Percentiles rank a stretch among this genome's conserved stretches.
Evolutionary conservation across 2,113 vertebrate species (phyloP).

Genomic region (Nannobrachium achirus): DNA sequence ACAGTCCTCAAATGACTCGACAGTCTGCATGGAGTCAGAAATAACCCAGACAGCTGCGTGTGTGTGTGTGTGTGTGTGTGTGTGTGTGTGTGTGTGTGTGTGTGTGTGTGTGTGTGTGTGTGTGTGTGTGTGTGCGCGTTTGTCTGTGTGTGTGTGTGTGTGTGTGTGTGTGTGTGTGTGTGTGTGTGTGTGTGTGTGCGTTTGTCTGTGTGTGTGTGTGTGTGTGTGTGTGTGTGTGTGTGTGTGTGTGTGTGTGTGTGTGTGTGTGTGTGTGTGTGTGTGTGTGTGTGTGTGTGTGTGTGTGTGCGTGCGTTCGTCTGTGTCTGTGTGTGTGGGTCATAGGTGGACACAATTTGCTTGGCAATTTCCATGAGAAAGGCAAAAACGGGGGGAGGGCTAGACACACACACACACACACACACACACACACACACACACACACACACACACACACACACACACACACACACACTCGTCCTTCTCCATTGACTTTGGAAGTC

Average conservation of each 20-base stretch:
- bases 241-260: neutral
- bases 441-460: slow-evolving; percentile 33
- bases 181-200: slow-evolving; percentile 45
- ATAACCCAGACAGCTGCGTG: slow-evolving; percentile 66
- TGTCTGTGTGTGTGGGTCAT: slow-evolving; percentile 55
- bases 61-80: slow-evolving; percentile 43
- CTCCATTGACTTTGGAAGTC: slow-evolving; percentile 28
- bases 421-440: slow-evolving; percentile 19
- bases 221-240: slow-evolving; percentile 24
- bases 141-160: slow-evolving; percentile 1
- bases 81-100: slow-evolving; percentile 24
- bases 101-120: neutral
- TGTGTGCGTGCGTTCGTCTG: neutral
- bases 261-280: neutral
- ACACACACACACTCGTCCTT: slow-evolving; percentile 20
- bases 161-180: neutral
- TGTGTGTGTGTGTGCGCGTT: neutral
- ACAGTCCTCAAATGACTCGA: slow-evolving; percentile 64
- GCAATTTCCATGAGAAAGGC: slow-evolving; percentile 77
- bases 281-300: slow-evolving; percentile 2
- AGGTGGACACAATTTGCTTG: slow-evolving; percentile 71
- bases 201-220: slow-evolving; percentile 39
- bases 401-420: slow-evolving; percentile 27
- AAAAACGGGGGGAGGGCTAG: slow-evolving; percentile 6
- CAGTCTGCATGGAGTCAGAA: slow-evolving; percentile 71